These are phyloP conservation scores for Pomatostomus ruficeps DNA, from an alignment of 2,113 vertebrate genomes.

Conservation along the genomic window DNA sequence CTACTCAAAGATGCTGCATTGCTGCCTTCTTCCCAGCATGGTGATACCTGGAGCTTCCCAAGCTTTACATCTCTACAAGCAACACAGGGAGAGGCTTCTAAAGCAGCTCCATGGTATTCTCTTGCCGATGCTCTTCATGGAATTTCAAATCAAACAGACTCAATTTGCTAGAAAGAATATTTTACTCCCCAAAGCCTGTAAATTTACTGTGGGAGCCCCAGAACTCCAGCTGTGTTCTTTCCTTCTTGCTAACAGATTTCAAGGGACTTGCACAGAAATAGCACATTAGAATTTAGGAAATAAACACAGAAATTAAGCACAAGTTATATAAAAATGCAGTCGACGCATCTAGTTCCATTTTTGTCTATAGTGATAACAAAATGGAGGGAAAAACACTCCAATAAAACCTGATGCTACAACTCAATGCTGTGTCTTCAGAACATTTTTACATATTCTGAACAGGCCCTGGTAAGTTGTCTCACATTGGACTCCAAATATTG, in stretches of 20 bases:
- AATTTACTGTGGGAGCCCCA: background rate
- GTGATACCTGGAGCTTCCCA: background rate
- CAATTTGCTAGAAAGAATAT: background rate
- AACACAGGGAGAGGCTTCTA: background rate
- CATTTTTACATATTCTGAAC: background rate
- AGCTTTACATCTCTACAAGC: background rate
- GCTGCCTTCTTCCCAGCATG: background rate
- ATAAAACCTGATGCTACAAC: background rate
- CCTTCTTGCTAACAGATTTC: background rate
- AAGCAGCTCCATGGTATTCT: background rate
- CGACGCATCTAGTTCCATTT: background rate
- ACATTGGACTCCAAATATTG: background rate
- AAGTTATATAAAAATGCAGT: background rate
- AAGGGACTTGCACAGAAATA: constrained; percentile 3
- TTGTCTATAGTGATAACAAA: background rate
- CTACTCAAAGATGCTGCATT: background rate
- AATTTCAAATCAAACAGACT: constrained; percentile 17
- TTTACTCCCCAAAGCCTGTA: background rate
- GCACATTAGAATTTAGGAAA: background rate
- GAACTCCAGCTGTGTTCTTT: background rate
- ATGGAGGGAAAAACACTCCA: background rate
- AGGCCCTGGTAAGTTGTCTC: background rate
- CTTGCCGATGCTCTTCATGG: background rate
- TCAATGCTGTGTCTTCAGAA: background rate
- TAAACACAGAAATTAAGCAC: background rate